Evolutionary conservation across 2,113 vertebrate genomes (phyloP).

Genomic region (Ptilonorhynchus violaceus): DNA sequence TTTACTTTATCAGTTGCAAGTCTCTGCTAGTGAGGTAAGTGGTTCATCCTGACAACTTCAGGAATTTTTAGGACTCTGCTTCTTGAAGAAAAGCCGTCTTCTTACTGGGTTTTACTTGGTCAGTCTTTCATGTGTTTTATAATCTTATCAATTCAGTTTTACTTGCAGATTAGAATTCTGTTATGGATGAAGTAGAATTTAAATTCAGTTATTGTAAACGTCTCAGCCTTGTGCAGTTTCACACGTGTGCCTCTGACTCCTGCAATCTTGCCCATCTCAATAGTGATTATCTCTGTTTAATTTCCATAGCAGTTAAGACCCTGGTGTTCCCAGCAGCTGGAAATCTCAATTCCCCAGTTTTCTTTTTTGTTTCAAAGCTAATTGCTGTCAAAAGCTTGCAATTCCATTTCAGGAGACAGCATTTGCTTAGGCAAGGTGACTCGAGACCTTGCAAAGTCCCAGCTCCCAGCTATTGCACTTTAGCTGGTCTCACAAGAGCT

Average conservation of each 20-base stretch:
- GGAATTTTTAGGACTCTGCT: neutral
- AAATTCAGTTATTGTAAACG: neutral
- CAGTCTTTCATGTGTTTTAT: neutral
- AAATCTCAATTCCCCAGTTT: neutral
- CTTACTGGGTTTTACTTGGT: neutral
- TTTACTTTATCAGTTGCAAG: neutral
- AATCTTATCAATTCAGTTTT: neutral
- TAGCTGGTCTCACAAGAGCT: neutral
- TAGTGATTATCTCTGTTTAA: neutral
- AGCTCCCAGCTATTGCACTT: neutral
- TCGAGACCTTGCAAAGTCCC: neutral
- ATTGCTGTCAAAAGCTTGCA: neutral
- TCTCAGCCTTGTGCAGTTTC: neutral
- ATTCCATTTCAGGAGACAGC: neutral
- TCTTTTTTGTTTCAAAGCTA: conserved; percentile 5
- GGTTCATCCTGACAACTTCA: neutral
- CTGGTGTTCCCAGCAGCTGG: neutral
- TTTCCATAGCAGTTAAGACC: conserved; percentile 13
- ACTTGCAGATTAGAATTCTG: neutral
- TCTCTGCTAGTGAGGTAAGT: neutral
- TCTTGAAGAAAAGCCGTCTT: neutral
- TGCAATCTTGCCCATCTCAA: neutral
- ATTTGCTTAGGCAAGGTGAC: conserved; percentile 36
- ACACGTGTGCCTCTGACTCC: neutral
- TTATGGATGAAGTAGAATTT: neutral